These are phyloP conservation scores for Glaucopsyche alexis DNA, from an alignment of 2,888 invertebrate genomes.

Conservation along the genomic window DNA sequence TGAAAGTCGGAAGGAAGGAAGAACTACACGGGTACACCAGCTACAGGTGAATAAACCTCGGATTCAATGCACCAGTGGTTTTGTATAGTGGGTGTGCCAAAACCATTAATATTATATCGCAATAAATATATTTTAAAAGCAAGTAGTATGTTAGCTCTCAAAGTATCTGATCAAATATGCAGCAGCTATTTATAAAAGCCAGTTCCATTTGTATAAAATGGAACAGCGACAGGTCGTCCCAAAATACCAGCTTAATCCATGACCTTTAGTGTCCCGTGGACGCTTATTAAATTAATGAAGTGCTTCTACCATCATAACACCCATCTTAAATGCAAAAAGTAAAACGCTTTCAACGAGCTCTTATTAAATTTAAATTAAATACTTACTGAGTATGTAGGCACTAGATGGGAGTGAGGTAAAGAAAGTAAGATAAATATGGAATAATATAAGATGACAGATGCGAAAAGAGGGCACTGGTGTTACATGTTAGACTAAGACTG, in stretches of 20 bases:
- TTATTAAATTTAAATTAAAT: too few species aligned
- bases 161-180: constrained; percentile 12
- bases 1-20: too few species aligned
- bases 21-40: too few species aligned
- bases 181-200: constrained; percentile 21
- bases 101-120: neutral
- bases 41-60: too few species aligned
- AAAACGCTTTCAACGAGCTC: neutral
- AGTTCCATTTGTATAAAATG: constrained; percentile 49
- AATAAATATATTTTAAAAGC: neutral
- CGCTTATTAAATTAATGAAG: constrained; percentile 67
- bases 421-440: too few species aligned
- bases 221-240: constrained; percentile 61
- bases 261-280: constrained; percentile 62
- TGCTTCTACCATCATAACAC: constrained; percentile 26
- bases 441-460: too few species aligned
- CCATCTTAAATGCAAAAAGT: neutral
- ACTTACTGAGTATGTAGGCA: too few species aligned
- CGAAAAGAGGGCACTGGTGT: too few species aligned
- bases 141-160: neutral
- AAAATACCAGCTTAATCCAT: constrained; percentile 71
- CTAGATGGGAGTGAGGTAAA: too few species aligned
- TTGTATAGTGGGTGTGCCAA: too few species aligned
- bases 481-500: too few species aligned
- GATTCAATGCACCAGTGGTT: too few species aligned